phyloP scores from a whole-genome alignment of 2,797 vertebrate species.

The Poeciliopsis paucimaculata region DNA sequence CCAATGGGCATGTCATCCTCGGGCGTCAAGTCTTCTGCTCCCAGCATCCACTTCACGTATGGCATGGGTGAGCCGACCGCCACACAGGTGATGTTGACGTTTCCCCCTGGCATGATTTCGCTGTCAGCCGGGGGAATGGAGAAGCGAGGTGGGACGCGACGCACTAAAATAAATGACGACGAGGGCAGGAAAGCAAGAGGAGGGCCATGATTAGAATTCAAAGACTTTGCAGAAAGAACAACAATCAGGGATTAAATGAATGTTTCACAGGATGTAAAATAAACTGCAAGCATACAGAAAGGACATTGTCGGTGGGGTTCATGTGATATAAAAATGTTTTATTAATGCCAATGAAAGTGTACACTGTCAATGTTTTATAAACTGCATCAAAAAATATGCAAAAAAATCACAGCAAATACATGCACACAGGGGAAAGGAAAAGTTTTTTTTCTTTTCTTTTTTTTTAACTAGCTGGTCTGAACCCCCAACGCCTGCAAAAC shows the following conservation, averaged over 20 bases:
- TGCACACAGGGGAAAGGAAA: constrained; percentile 34
- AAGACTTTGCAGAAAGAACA: constrained; percentile 10
- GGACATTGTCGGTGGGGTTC: constrained; percentile 43
- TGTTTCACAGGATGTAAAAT: constrained; percentile 50
- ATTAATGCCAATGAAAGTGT: constrained; percentile 67
- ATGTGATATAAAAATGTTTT: constrained; percentile 67
- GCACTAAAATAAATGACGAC: constrained; percentile 80
- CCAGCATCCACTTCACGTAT: constrained; percentile 99
- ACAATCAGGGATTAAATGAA: constrained; percentile 15
- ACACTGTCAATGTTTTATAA: constrained; percentile 68
- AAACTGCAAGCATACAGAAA: constrained; percentile 49
- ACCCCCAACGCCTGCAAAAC: constrained; percentile 43
- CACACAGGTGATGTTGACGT: constrained; percentile 98
- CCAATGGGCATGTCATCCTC: constrained; percentile 99
- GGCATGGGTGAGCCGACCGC: constrained; percentile 99
- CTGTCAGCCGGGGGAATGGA: constrained; percentile 98
- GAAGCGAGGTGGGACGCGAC: constrained; percentile 95
- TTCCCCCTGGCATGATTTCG: constrained; percentile 98
- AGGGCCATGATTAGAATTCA: constrained; percentile 32
- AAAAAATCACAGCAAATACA: constrained; percentile 52
- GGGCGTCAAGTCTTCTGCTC: constrained; percentile 96
- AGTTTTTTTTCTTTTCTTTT: not conserved
- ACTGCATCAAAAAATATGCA: constrained; percentile 40
- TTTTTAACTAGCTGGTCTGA: constrained; percentile 43
- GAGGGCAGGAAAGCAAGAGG: constrained; percentile 26